A percentile compares a stretch with the other conserved stretches of the same genome.
Evolutionary conservation across 1,140 invertebrate species (phyloP).

Genomic region (Stegodyphus mimosarum): DNA sequence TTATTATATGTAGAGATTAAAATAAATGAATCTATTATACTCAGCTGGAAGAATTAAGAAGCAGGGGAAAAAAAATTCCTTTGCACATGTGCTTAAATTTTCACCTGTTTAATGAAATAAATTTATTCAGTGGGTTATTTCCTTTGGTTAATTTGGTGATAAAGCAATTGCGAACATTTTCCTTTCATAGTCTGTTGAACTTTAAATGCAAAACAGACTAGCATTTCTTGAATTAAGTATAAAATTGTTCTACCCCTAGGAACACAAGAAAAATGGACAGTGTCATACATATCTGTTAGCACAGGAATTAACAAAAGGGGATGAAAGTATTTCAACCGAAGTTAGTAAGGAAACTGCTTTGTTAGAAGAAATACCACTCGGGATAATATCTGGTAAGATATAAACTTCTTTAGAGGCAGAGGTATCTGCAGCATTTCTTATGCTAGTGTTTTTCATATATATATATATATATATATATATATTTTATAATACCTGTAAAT

Average conservation of each 20-base stretch:
- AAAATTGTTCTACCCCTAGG: background rate
- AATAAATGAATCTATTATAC: no score
- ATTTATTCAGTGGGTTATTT: background rate
- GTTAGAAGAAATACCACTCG: constrained; percentile 13
- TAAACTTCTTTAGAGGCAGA: no score
- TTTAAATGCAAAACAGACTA: no score
- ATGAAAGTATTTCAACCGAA: background rate
- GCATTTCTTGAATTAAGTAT: background rate
- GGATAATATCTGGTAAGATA: constrained; percentile 22
- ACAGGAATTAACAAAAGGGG: background rate
- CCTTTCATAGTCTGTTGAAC: background rate
- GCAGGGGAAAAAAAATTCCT: no score
- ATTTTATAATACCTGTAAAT: no score
- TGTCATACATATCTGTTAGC: background rate
- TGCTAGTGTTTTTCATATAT: no score
- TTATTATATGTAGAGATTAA: no score
- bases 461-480: no score
- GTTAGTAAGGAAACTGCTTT: background rate
- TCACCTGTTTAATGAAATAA: background rate
- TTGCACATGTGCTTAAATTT: background rate
- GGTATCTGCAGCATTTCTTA: no score
- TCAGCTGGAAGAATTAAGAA: no score
- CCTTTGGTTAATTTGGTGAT: no score
- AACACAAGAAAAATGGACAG: constrained; percentile 15
- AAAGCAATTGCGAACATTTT: background rate